Evolutionary conservation across 2,888 invertebrate species (phyloP).

Genomic region (Netelia inedita): DNA sequence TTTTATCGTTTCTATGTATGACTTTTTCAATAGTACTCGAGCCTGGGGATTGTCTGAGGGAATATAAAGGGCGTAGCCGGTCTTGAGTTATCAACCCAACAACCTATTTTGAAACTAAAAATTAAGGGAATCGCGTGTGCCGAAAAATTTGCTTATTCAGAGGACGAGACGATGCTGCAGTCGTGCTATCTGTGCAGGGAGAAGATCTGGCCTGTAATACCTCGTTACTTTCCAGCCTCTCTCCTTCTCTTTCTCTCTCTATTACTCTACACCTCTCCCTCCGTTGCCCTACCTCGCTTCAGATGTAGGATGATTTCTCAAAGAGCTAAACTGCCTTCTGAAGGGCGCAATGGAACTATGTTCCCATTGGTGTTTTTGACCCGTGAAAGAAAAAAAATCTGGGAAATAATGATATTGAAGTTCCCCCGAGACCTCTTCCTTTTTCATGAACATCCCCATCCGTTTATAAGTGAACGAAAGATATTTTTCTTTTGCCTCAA

Average conservation of each 20-base stretch:
- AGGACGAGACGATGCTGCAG: constrained; percentile 11
- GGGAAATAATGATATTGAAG: background rate
- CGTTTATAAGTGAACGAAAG: constrained; percentile 3
- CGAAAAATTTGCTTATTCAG: constrained; percentile 8
- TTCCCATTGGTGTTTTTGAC: constrained; percentile 37
- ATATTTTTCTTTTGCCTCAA: constrained; percentile 10
- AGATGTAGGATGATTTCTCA: constrained; percentile 1
- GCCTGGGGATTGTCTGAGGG: background rate
- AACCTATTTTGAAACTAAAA: constrained; percentile 36
- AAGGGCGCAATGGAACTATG: constrained; percentile 5
- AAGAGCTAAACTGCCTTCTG: background rate
- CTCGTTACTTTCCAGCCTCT: constrained; percentile 38
- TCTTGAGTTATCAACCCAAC: background rate
- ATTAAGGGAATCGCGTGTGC: constrained; percentile 19
- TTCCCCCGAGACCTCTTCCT: background rate
- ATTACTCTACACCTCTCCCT: background rate
- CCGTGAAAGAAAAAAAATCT: background rate
- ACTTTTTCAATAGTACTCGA: background rate
- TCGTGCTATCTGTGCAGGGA: background rate
- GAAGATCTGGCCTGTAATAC: constrained; percentile 30
- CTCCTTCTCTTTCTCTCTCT: background rate
- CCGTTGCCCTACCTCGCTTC: constrained; percentile 13
- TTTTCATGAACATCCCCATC: constrained; percentile 1
- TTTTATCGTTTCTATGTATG: background rate
- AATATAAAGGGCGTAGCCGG: background rate